Conservation (phyloP, 1,140 invertebrate genomes). For the Hormaphis cornu region DNA sequence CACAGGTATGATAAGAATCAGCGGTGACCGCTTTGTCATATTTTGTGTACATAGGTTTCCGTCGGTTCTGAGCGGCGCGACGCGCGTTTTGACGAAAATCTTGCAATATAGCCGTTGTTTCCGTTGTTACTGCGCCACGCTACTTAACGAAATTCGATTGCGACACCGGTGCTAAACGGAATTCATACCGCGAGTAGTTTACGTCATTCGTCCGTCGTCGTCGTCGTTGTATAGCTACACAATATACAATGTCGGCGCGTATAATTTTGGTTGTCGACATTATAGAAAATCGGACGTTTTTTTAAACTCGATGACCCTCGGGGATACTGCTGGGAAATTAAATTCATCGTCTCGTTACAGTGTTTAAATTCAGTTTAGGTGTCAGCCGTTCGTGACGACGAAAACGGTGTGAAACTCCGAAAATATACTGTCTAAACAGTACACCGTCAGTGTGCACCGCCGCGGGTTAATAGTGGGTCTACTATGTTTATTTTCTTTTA, state of each 20-base stretch:
- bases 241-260: neutral
- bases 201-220: neutral
- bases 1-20: too few relatives aligned
- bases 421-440: slow-evolving; percentile 1
- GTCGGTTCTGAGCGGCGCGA: too few relatives aligned
- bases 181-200: neutral
- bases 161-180: too few relatives aligned
- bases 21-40: too few relatives aligned
- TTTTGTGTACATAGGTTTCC: too few relatives aligned
- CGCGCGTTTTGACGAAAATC: too few relatives aligned
- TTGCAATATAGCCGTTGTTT: too few relatives aligned
- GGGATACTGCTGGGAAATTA: neutral
- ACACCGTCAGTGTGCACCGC: neutral
- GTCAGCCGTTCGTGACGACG: slow-evolving; percentile 20
- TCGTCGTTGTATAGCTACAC: too few relatives aligned
- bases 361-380: slow-evolving; percentile 15
- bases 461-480: neutral
- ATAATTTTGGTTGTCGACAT: neutral
- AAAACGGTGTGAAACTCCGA: slow-evolving; percentile 22
- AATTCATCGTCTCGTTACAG: neutral
- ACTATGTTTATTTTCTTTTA: neutral
- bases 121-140: too few relatives aligned
- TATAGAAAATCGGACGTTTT: neutral
- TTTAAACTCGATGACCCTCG: neutral
- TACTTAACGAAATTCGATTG: too few relatives aligned